Evolutionary conservation across 2,888 invertebrate genomes (phyloP).

Genomic region (Trissolcus japonicus): DNA sequence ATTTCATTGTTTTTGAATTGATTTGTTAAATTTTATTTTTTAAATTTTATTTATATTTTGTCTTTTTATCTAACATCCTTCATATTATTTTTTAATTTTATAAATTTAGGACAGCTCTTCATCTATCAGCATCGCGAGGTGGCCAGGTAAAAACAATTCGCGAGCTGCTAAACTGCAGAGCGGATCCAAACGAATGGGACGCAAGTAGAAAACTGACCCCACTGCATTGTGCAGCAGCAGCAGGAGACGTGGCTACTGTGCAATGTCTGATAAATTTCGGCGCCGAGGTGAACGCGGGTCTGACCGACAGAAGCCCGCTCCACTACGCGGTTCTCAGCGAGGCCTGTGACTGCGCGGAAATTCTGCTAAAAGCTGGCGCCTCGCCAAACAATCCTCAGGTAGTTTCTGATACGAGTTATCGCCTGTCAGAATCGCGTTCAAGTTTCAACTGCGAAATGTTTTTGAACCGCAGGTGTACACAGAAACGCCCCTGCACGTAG

Average conservation of each 20-base stretch:
- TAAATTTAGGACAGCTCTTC: slow-evolving; percentile 80
- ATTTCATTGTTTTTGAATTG: not conserved
- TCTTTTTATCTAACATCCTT: too few relatives aligned
- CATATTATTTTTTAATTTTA: too few relatives aligned
- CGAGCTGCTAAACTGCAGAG: slow-evolving; percentile 83
- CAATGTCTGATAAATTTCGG: slow-evolving; percentile 83
- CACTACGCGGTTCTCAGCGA: slow-evolving; percentile 90
- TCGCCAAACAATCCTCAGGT: slow-evolving; percentile 90
- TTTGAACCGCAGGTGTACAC: slow-evolving; percentile 81
- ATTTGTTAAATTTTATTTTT: not conserved
- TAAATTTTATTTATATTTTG: not conserved
- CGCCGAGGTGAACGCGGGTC: slow-evolving; percentile 88
- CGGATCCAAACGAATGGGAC: slow-evolving; percentile 86
- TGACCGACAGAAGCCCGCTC: slow-evolving; percentile 83
- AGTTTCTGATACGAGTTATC: not conserved
- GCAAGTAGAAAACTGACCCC: slow-evolving; percentile 83
- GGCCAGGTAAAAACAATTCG: slow-evolving; percentile 85
- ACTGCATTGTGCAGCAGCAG: slow-evolving; percentile 86
- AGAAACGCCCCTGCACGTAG: slow-evolving; percentile 90
- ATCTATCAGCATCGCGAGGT: slow-evolving; percentile 87
- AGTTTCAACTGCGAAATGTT: not conserved
- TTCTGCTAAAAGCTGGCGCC: slow-evolving; percentile 86
- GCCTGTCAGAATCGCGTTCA: too few relatives aligned
- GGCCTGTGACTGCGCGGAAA: slow-evolving; percentile 84
- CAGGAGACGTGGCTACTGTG: slow-evolving; percentile 80